phyloP scores from a whole-genome alignment of 2,113 vertebrate species.

The Procavia capensis region DNA sequence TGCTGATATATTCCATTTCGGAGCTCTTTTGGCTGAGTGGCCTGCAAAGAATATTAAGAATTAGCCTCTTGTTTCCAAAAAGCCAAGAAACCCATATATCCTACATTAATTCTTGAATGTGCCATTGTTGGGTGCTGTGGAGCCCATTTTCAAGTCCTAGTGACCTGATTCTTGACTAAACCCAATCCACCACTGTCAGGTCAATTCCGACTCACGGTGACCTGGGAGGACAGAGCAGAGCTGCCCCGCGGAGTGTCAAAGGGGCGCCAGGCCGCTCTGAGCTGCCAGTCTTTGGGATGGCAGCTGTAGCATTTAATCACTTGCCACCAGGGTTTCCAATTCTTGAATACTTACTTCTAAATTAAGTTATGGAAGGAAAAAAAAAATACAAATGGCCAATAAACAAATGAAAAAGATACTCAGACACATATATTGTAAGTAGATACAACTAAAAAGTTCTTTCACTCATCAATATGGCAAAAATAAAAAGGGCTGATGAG shows the following conservation, averaged over 20 bases:
- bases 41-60: slow-evolving; percentile 36
- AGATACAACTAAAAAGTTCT: not conserved
- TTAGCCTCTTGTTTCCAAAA: not conserved
- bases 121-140: too few species aligned
- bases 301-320: too few species aligned
- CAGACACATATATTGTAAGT: not conserved
- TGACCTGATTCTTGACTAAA: too few species aligned
- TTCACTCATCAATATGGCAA: not conserved
- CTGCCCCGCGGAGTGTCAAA: too few species aligned
- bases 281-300: too few species aligned
- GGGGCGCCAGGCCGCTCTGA: too few species aligned
- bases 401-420: not conserved
- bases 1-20: slow-evolving; percentile 54
- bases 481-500: not conserved
- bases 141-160: too few species aligned
- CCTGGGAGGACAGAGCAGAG: too few species aligned
- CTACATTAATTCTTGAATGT: not conserved
- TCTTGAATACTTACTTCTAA: not conserved
- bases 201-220: too few species aligned
- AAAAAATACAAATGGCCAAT: not conserved
- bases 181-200: too few species aligned
- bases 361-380: not conserved
- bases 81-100: not conserved
- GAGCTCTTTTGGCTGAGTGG: not conserved
- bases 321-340: too few species aligned